These are phyloP conservation scores for Nannospalax galili DNA, from an alignment of 2,113 vertebrate species.

Conservation along the genomic window DNA sequence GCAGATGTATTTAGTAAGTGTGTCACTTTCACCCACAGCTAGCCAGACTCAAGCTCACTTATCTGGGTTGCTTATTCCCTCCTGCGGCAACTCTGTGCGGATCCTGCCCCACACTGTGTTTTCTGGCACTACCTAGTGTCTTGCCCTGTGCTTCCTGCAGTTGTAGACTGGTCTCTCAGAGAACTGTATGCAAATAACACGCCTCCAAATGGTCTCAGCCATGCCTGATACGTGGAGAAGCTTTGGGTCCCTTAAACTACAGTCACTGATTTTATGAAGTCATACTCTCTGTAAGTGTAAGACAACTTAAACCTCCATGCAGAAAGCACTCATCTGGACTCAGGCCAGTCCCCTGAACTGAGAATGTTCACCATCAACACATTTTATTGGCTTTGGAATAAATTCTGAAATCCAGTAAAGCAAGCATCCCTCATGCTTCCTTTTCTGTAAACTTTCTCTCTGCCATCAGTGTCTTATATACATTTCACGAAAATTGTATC, in stretches of 20 bases:
- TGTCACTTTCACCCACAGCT: not conserved
- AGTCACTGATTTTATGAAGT: not conserved
- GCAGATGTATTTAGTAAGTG: not conserved
- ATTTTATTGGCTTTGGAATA: not conserved
- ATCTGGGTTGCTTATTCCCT: not conserved
- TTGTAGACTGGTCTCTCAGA: not conserved
- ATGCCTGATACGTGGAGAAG: not conserved
- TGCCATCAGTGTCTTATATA: not conserved
- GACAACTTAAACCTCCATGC: not conserved
- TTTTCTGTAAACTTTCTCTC: not conserved
- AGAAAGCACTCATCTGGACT: not conserved
- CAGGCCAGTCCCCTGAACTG: not conserved
- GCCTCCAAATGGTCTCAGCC: not conserved
- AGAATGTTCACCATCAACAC: not conserved
- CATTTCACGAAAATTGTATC: not conserved
- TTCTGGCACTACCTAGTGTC: not conserved
- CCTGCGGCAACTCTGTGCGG: not conserved
- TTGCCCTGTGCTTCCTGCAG: not conserved
- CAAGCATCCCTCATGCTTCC: not conserved
- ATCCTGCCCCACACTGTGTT: not conserved
- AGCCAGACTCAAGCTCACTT: not conserved
- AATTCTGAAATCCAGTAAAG: not conserved
- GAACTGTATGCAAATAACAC: not conserved
- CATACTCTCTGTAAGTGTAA: not conserved
- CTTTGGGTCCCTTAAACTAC: too few relatives aligned